Evolutionary conservation across 2,888 invertebrate genomes (phyloP).

Genomic region (Tenodera sinensis): DNA sequence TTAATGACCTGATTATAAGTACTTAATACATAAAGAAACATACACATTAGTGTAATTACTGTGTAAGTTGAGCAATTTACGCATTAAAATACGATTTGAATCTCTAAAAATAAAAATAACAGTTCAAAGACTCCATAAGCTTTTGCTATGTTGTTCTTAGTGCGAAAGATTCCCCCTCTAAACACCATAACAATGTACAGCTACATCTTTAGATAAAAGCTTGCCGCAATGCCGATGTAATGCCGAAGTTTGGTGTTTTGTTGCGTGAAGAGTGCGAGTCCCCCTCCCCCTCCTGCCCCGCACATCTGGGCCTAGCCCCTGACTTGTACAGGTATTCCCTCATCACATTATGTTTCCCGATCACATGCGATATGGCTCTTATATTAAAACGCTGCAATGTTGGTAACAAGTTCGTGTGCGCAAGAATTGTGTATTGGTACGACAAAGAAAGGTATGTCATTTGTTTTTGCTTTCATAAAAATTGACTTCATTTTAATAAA

Average conservation of each 20-base stretch:
- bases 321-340: not conserved
- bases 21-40: no score
- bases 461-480: not conserved
- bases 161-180: no score
- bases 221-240: not conserved
- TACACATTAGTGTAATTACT: no score
- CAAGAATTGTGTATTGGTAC: not conserved
- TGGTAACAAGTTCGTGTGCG: not conserved
- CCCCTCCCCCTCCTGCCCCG: no score
- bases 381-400: not conserved
- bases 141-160: no score
- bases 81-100: no score
- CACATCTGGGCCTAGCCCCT: not conserved
- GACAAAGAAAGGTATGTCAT: not conserved
- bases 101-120: no score
- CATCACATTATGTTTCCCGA: not conserved
- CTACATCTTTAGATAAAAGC: not conserved
- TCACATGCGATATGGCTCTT: not conserved
- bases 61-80: no score
- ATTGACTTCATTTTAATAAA: no score
- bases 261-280: not conserved
- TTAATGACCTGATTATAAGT: no score
- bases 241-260: not conserved
- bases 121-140: no score
- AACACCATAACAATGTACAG: no score